A percentile compares a stretch with the other conserved stretches of the same genome.
Conservation (phyloP, 2,797 vertebrate species). For the Muscicapa striata region DNA sequence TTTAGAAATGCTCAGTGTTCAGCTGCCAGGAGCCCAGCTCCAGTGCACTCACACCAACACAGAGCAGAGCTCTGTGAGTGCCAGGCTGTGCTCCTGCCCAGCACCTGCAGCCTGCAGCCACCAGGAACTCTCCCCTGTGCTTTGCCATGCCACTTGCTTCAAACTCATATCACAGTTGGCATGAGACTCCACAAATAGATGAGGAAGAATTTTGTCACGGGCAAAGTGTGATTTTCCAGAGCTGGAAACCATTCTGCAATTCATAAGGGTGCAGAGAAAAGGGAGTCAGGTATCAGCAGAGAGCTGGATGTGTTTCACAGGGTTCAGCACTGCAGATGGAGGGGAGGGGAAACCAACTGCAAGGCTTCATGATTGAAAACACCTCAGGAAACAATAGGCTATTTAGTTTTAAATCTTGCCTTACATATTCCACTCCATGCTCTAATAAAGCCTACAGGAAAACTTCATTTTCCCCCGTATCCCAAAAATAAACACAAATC, state of each 20-base stretch:
- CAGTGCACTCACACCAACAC: fast-evolving
- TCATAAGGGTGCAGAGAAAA: neutral
- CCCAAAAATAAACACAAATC: constrained; percentile 48
- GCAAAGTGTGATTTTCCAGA: neutral
- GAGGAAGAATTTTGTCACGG: neutral
- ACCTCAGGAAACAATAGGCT: constrained; percentile 23
- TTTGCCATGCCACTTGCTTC: neutral
- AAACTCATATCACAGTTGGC: fast-evolving
- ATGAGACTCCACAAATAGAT: neutral
- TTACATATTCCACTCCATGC: constrained; percentile 30
- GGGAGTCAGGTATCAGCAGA: neutral
- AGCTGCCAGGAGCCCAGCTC: neutral
- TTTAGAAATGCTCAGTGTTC: neutral
- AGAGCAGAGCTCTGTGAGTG: neutral
- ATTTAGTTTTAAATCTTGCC: constrained; percentile 24
- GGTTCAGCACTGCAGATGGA: neutral
- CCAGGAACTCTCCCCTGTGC: fast-evolving
- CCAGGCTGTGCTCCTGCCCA: neutral
- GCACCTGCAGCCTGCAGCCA: neutral
- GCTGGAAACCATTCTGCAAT: neutral
- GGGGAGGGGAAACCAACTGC: neutral
- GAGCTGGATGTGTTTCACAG: neutral
- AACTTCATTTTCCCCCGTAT: neutral
- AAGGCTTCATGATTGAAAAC: neutral
- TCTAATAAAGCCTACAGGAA: constrained; percentile 36